Base-by-base conservation (phyloP, 2,888 invertebrate genomes). In the Sinotaia quadrata region DNA sequence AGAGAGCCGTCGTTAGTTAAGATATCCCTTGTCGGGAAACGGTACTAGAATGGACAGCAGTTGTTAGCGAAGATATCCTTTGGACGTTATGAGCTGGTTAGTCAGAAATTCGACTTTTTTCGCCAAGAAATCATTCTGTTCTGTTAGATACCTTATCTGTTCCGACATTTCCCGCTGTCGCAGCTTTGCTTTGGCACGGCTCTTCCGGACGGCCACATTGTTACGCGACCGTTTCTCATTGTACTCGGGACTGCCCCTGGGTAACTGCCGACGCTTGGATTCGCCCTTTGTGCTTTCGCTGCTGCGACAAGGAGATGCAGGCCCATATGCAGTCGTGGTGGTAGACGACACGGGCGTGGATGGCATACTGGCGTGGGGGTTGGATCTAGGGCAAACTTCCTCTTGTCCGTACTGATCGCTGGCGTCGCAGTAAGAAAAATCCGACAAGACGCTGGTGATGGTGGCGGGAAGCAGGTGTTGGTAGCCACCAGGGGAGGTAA, bases 121-220 rank as follows among this genome's bases (percentile, higher is more conserved):
- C 85, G 95, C 91, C 82, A 98, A 91, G 71, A 94, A 92, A 79
- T 97, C 96, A 90, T 98, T 98, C 89, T 97, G 97, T 80, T 95
- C 93, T 61, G 94, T 91, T 78, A 98, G 90, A 66, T 94, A 91
- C 86, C 96, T 95, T 67, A 97, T 96, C 87, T 96, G 94, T 87
- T 95, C 94, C 88, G 97, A 97, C 0, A 97, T 97, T 86, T 97
- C 97, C 72, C 94, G 91, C 67, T 96, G 95, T 66, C 96, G 93
- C 71, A 95, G 93, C 90, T 97, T 97, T 68, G 97, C 97, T 90
- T 98, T 98, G 89, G 97, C 97, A 76, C 98, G 92, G 69, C 95
- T 96, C 88, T 98, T 98, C 74, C 98, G 91, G 69, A 98, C 98
- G 2, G 98, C 98, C 81, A 98, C 95, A 88, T 98, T 98, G 89